Evolutionary conservation across 2,888 invertebrate species (phyloP).

Genomic region (Saturnia pavonia): DNA sequence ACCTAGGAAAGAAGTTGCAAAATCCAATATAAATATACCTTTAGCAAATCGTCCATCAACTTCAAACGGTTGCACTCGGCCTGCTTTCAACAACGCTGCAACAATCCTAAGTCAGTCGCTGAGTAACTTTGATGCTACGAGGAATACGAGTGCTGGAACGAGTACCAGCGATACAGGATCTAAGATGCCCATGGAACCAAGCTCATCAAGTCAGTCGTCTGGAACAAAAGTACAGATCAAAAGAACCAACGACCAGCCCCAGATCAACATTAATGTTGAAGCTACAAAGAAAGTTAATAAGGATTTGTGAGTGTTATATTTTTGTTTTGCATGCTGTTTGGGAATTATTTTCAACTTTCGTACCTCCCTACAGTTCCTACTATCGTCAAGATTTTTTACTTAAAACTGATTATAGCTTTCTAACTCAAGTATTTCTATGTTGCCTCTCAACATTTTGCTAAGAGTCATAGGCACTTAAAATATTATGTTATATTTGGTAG

Average conservation of each 20-base stretch:
- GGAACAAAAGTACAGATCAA: slow-evolving; percentile 46
- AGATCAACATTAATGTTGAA: slow-evolving; percentile 57
- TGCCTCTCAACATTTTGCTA: no score
- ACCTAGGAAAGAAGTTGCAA: slow-evolving; percentile 32
- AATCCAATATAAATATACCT: slow-evolving; percentile 22
- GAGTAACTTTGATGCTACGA: background rate
- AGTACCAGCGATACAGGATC: background rate
- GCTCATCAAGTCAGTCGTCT: background rate
- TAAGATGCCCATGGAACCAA: background rate
- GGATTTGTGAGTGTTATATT: slow-evolving; percentile 48
- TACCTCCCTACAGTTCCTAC: no score
- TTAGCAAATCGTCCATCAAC: slow-evolving; percentile 18
- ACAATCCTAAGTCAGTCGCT: background rate
- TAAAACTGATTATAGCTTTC: no score
- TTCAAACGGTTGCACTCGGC: slow-evolving; percentile 11
- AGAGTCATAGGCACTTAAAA: no score
- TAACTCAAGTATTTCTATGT: no score
- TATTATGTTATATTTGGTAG: slow-evolving; percentile 20
- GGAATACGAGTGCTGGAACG: background rate
- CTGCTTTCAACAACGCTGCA: slow-evolving; percentile 22
- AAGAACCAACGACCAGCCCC: slow-evolving; percentile 71
- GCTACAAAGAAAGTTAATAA: slow-evolving; percentile 55
- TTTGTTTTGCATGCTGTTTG: background rate
- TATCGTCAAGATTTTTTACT: no score
- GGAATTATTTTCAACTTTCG: no score